Evolutionary conservation across 1,140 invertebrate genomes (phyloP), one percentile per base, ranked within the genome.

Genomic region (Ceratosolen fusciceps): DNA sequence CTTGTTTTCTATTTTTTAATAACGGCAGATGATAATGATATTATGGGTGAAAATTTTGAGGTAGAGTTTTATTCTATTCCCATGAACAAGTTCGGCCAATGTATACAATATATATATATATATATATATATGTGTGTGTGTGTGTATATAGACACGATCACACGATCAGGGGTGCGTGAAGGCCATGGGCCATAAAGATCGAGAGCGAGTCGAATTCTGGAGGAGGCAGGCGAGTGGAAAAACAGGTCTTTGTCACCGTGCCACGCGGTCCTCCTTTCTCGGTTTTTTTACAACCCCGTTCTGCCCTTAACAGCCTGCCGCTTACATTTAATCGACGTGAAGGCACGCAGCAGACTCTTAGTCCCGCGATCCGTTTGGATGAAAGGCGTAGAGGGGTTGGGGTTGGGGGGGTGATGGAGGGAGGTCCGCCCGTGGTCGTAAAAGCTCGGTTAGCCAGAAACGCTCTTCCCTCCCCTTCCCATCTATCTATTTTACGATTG

Each of bases 241-340:
- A 14, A 12, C 39, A 67, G 37, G 14, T 29, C 56, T 58, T 58
- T 3, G 21, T 58, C 56, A 10, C 56, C 56, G 12, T 9, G 24
- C 34, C 19, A 34, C 9, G n/a, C 65, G 0, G 43, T 43, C 21
- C 16, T 43, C 65, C 65, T 67, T 56, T 73, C 34, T 74, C 14
- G 5, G n/a, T 43, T n/a, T 60, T 65, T 74, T 74, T 62, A 74
- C 43, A 62, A 43, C 68, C 68, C 34, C 12, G 21, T 14, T 19
- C 73, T 62, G 34, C 16, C 56, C 58, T 49, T 49, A 74, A 74
- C 73, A 49, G 39, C 43, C 73, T 62, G 31, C 19, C 75, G 43
- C 43, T 37, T 29, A 47, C 62, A 60, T 52, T 79, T 70, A 72
- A 52, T 60, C 37, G 49, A 16, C 62, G 14, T 1, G 24, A 10